Base-by-base conservation (phyloP, 1,140 invertebrate genomes). In the Eriocheir sinensis region DNA sequence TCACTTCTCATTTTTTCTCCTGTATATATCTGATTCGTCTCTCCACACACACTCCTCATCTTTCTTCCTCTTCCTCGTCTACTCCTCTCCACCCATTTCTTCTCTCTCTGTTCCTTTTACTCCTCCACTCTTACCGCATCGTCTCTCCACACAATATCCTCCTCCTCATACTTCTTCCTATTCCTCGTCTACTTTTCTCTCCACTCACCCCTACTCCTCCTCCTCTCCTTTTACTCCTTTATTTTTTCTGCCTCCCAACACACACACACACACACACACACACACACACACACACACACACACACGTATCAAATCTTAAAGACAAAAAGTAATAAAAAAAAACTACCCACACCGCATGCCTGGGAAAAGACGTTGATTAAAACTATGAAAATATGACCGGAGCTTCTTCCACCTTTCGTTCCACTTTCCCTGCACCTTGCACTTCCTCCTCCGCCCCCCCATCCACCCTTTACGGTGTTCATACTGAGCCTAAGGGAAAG, bases 231-330 rank as follows among this genome's bases (percentile, higher is more conserved):
- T 27, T 72, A 12, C 27, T 27, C 53, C 53, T 27, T 12, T 12
- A 27, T 72, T 12, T 72, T 12, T 72, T 27, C 27, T 72, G 53
- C 53, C 53, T 27, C 53, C 53, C 53, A 12, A 72, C 53, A 12
- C 53, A 72, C 53, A 72, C 53, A 72, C 53, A 72, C 53, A 72
- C 53, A 72, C 53, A 72, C 53, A 72, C 53, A 72, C 53, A 72
- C 53, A 72, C 53, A 72, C 53, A 72, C 53, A 72, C 53, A 72
- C 53, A 72, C 53, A 72, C 53, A 72, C 53, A 72, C 53, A 72
- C 53, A 72, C 53, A 72, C 53, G 27, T 27, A 72, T 27, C 12
- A 12, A 72, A 12, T 12, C 53, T 72, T 72, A 12, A 27, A 27
- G 12, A 12, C 27, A 72, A 12, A 12, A 12, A 12, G 12, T 72